phyloP scores from a whole-genome alignment of 2,888 invertebrate species.

The Agrochola circellaris region DNA sequence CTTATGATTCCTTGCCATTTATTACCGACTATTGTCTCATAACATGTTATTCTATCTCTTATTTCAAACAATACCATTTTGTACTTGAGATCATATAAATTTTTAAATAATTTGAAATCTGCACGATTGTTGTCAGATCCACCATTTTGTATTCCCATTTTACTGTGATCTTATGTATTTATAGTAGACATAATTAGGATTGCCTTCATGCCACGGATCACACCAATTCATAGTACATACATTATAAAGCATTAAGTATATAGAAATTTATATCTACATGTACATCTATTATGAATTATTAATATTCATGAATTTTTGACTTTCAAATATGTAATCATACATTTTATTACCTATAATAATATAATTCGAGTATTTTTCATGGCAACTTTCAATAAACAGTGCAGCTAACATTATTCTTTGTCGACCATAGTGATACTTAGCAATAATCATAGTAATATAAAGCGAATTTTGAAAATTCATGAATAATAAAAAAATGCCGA shows the following conservation, averaged over 20 bases:
- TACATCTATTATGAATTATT: no score
- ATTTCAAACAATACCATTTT: constrained; percentile 4
- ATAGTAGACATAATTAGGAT: constrained; percentile 58
- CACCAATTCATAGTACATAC: constrained; percentile 64
- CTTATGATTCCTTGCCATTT: constrained; percentile 33
- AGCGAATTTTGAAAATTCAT: constrained; percentile 63
- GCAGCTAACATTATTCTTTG: constrained; percentile 50
- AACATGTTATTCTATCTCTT: constrained; percentile 6
- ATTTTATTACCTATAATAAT: constrained; percentile 50
- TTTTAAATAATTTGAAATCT: constrained; percentile 32
- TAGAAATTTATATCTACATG: constrained; percentile 54
- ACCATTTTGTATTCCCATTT: constrained; percentile 64
- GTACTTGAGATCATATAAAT: constrained; percentile 15
- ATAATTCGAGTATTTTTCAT: constrained; percentile 57
- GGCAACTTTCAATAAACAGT: constrained; percentile 52
- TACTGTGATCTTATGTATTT: constrained; percentile 68
- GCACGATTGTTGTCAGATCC: constrained; percentile 48
- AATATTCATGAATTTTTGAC: constrained; percentile 64
- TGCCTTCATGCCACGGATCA: constrained; percentile 65
- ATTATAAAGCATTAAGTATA: constrained; percentile 50
- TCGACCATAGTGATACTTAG: constrained; percentile 51
- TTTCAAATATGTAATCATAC: constrained; percentile 57
- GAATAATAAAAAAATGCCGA: constrained; percentile 42
- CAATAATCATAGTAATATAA: constrained; percentile 50
- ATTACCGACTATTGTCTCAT: neutral